Percentiles rank a stretch among this genome's conserved stretches.
Evolutionary conservation across 2,113 vertebrate genomes (phyloP).

Genomic region (Mormoops blainvillei): DNA sequence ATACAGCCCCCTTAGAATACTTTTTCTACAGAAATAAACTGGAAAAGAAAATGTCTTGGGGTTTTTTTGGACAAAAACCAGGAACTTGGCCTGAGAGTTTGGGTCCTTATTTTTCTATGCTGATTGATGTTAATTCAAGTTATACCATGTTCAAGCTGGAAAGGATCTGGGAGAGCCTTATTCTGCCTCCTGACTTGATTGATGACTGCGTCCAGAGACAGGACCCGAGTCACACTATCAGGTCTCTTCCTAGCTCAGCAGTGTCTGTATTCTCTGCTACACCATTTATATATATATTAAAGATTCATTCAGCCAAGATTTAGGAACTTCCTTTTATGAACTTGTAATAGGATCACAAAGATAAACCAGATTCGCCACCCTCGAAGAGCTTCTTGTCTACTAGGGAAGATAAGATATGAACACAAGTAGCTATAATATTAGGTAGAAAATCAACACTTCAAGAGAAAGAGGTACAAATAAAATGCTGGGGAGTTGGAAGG

Average conservation of each 20-base stretch:
- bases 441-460: not conserved
- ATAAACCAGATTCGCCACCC: not conserved
- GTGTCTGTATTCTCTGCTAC: not conserved
- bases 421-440: not conserved
- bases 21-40: constrained; percentile 21
- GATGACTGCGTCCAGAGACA: not conserved
- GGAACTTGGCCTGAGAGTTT: not conserved
- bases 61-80: not conserved
- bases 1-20: not conserved
- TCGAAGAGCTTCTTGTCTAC: not conserved
- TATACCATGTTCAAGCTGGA: not conserved
- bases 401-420: not conserved
- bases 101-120: not conserved
- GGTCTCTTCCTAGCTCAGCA: not conserved
- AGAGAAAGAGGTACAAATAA: constrained; percentile 4
- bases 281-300: not conserved
- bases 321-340: not conserved
- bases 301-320: not conserved
- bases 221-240: not conserved
- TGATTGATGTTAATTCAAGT: not conserved
- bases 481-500: not conserved
- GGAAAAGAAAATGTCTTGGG: not conserved
- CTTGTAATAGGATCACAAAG: not conserved
- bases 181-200: not conserved
- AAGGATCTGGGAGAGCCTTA: not conserved